Base-by-base conservation (phyloP, 2,888 invertebrate species). In the Ormyrus thymus region DNA sequence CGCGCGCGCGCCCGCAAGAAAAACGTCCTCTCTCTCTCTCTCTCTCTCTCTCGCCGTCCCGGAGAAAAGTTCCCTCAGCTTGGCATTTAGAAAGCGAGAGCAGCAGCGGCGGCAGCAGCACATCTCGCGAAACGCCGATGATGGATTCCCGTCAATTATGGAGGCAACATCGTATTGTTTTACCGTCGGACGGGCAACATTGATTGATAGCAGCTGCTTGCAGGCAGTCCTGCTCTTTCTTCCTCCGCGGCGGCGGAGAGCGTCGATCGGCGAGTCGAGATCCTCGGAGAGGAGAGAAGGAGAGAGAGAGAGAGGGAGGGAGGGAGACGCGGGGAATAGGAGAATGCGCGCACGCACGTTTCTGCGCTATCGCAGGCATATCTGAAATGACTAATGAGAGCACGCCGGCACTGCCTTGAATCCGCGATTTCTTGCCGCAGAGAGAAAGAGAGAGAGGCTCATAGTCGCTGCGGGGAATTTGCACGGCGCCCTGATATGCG, bases 61-160 rank as follows among this genome's bases (percentile, higher is more conserved):
- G 50, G 46, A 75, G 79, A 66, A 79, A 79, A 79, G 61, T 66
- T 48, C 50, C 29, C 29, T 7, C 15, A 7, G 43, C 11, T 13
- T 71, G 48, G 64, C 50, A 53, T 51, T 11, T 56, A 77, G 73
- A 73, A 74, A 77, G 73, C 76, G 80, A 77, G 78, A 80, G 81
- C 64, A 56, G 53, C 53, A 66, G 70, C 51, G 48, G 55, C 51
- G 59, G 56, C 66, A 62, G 66, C 66, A 45, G 55, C 61, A 45
- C 61, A 73, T 58, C 62, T 85, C 83, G 86, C 86, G 86, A 87
- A 87, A 87, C 85, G 85, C 86, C 87, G 87, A 89, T 89, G 90
- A 90, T 89, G 87, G 88, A 89, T 90, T 87, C 88, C 89, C 89
- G 89, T 89, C 89, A 90, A 89, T 90, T 90, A 90, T 87, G 85